Evolutionary conservation across 1,140 invertebrate genomes (phyloP), one percentile per base, ranked within the genome.

Genomic region (Drosophila lowei): DNA sequence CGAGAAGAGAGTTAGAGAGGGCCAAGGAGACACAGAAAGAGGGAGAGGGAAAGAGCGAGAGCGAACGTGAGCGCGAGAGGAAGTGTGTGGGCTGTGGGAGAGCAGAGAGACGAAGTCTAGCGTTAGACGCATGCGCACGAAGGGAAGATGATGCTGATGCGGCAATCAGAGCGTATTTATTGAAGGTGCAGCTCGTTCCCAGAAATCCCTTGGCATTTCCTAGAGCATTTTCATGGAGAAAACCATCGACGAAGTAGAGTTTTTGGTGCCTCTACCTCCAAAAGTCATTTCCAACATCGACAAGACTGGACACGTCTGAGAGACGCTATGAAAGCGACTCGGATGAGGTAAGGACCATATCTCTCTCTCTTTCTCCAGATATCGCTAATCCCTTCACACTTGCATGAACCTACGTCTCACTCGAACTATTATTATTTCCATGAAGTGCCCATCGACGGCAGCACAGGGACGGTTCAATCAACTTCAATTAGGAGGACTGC

Each of bases 401-500:
- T n/a, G n/a, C n/a, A n/a, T n/a, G n/a, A n/a, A n/a, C n/a, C n/a
- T n/a, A n/a, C 18, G 1, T 34, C 34, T 38, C 3, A 34, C 0
- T 34, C 9, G 0, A 34, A 34, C 23, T 23, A 11, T 13, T 11
- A 9, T 3, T 9, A 3, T 11, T 38, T 11, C 34, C 34, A 13
- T 67, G 62, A 58, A 42, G 64, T 60, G 60, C 41, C n/a, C 67
- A 48, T 21, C 66, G 64, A 21, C 66, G n/a, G n/a, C n/a, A n/a
- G 63, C 41, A 44, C 11, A n/a, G 25, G 54, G 54, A 46, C 54
- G 52, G 79, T 84, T 84, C 72, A 84, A 79, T 84, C 81, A 84
- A 86, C 79, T 84, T 61, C 67, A 84, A 83, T 83, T 79, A 61
- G 66, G 28, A 44, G 11, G 58, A 65, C 60, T 55, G 38, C 47